phyloP scores from a whole-genome alignment of 2,888 invertebrate species.

The Limnephilus auricula region DNA sequence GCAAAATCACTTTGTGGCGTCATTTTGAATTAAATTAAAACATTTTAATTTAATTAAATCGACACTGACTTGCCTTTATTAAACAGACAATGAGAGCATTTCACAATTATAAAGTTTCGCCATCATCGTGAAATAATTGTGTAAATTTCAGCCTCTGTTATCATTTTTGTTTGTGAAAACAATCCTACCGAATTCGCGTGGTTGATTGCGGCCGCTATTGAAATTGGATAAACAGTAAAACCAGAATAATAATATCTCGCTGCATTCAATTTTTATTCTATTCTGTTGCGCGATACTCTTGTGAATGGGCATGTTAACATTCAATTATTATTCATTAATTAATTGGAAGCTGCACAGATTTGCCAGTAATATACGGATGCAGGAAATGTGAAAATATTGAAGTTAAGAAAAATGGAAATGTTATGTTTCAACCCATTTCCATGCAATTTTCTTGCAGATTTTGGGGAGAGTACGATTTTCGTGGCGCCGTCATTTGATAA shows the following conservation, averaged over 20 bases:
- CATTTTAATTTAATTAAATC: no score
- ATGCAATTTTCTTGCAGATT: no score
- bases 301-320: not conserved
- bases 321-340: not conserved
- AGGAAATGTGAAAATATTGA: not conserved
- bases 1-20: no score
- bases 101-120: not conserved
- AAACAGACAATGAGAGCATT: not conserved
- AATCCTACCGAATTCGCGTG: not conserved
- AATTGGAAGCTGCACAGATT: not conserved
- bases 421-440: not conserved
- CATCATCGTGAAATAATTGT: not conserved
- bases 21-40: no score
- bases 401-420: not conserved
- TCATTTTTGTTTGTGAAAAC: not conserved
- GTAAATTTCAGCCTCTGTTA: not conserved
- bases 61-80: not conserved
- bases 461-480: no score
- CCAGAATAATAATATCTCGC: not conserved
- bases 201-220: not conserved
- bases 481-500: no score
- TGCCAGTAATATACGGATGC: no score
- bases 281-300: not conserved
- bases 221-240: not conserved
- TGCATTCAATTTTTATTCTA: not conserved